A percentile compares a stretch with the other conserved stretches of the same genome.
Conservation (phyloP, 2,888 invertebrate species). For the Meteorus cinctellus region DNA sequence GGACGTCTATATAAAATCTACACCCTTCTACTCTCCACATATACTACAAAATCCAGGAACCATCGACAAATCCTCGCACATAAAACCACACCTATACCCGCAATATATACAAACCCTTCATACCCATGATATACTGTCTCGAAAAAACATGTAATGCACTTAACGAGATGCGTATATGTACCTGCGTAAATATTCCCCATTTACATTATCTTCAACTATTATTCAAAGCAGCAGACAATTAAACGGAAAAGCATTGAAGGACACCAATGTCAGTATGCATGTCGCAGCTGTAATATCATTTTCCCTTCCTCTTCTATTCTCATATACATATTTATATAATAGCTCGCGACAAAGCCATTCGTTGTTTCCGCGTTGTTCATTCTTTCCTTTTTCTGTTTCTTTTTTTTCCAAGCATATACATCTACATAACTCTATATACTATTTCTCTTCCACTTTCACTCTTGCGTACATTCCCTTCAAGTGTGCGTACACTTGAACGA, state of each 20-base stretch:
- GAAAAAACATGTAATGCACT: slow-evolving; percentile 40
- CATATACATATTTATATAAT: slow-evolving; percentile 37
- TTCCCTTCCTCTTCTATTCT: not conserved
- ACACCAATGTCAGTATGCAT: slow-evolving; percentile 43
- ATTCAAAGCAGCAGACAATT: slow-evolving; percentile 31
- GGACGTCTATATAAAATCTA: slow-evolving; percentile 6
- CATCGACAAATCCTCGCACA: no score
- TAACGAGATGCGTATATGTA: slow-evolving; percentile 35
- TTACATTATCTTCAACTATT: slow-evolving; percentile 12
- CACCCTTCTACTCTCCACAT: no score
- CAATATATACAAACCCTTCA: not conserved
- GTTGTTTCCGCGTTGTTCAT: slow-evolving; percentile 66
- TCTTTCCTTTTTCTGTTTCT: slow-evolving; percentile 37
- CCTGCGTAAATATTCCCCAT: slow-evolving; percentile 46
- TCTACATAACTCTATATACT: not conserved
- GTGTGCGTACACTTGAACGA: slow-evolving; percentile 34
- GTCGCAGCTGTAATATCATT: slow-evolving; percentile 36
- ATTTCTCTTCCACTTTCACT: slow-evolving; percentile 22
- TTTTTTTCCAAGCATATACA: not conserved
- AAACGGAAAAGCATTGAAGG: slow-evolving; percentile 39
- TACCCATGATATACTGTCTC: not conserved
- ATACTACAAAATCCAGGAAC: no score
- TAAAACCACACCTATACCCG: not conserved
- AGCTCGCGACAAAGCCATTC: slow-evolving; percentile 60
- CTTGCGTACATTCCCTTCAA: slow-evolving; percentile 12